Evolutionary conservation across 2,797 vertebrate genomes (phyloP).

Genomic region (Propithecus deckenii): DNA sequence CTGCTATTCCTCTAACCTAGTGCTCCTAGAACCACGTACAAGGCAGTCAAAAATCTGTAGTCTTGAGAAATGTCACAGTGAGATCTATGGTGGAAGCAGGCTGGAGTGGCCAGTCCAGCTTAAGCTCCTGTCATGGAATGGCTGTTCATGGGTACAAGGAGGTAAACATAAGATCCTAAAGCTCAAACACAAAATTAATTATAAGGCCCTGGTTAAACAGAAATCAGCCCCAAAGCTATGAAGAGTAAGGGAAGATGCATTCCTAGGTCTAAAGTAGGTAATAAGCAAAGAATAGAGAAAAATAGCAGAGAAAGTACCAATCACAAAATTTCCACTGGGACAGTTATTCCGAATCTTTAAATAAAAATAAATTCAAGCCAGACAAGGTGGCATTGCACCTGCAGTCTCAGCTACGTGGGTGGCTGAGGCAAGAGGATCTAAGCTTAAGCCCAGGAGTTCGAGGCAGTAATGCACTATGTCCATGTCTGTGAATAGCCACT

Average conservation of each 20-base stretch:
- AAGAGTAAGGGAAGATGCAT: neutral
- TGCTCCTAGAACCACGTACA: neutral
- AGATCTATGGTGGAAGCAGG: neutral
- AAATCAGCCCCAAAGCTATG: neutral
- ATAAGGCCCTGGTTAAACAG: neutral
- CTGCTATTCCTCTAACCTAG: neutral
- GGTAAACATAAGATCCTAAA: neutral
- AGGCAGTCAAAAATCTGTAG: neutral
- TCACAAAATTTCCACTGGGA: neutral
- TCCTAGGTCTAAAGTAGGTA: neutral
- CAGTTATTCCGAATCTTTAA: neutral
- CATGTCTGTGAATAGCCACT: neutral
- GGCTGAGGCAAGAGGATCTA: no score
- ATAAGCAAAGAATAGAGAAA: neutral
- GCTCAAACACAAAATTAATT: constrained; percentile 1
- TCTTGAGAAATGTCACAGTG: neutral
- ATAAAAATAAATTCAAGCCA: neutral
- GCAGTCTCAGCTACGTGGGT: neutral
- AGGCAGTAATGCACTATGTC: no score
- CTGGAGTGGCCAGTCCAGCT: neutral
- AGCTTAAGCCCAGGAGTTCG: no score
- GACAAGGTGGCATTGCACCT: neutral
- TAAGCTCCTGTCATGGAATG: neutral
- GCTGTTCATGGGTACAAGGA: neutral
- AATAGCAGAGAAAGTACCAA: neutral